Conservation (phyloP, 2,888 invertebrate genomes). For the Nomada ruficornis region DNA sequence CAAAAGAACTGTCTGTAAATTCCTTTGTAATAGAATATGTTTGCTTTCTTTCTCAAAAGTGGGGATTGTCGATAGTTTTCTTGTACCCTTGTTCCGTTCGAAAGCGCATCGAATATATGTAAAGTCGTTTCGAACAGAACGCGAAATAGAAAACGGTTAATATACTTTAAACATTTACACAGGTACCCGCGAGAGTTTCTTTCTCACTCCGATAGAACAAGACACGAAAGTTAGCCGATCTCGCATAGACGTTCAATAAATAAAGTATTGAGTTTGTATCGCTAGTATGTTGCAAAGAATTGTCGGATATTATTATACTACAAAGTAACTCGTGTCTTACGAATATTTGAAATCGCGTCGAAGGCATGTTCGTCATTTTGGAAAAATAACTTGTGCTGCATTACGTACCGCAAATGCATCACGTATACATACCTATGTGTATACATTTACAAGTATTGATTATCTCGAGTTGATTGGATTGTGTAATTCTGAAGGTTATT, state of each 20-base stretch:
- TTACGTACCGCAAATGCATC: conserved; percentile 6
- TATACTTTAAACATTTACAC: conserved; percentile 32
- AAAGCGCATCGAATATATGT: conserved; percentile 26
- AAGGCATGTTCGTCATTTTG: conserved; percentile 14
- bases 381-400: conserved; percentile 25
- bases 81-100: conserved; percentile 52
- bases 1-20: conserved; percentile 58
- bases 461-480: conserved; percentile 14
- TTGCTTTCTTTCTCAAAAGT: conserved; percentile 57
- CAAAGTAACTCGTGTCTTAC: conserved; percentile 24
- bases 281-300: conserved; percentile 17
- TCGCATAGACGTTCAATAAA: conserved; percentile 16
- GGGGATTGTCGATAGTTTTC: conserved; percentile 76
- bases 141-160: conserved; percentile 20
- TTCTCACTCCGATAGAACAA: conserved; percentile 14
- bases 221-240: conserved; percentile 7
- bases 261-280: conserved; percentile 1
- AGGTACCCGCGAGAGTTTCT: conserved; percentile 42
- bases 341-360: conserved; percentile 17
- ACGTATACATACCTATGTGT: neutral
- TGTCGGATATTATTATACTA: conserved; percentile 46
- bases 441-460: conserved; percentile 17
- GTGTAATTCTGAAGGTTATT: conserved; percentile 13
- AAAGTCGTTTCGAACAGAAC: conserved; percentile 26
- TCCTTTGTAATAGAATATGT: conserved; percentile 20